Base-by-base conservation (phyloP, 1,140 invertebrate genomes). In the Trichonephila clavipes region DNA sequence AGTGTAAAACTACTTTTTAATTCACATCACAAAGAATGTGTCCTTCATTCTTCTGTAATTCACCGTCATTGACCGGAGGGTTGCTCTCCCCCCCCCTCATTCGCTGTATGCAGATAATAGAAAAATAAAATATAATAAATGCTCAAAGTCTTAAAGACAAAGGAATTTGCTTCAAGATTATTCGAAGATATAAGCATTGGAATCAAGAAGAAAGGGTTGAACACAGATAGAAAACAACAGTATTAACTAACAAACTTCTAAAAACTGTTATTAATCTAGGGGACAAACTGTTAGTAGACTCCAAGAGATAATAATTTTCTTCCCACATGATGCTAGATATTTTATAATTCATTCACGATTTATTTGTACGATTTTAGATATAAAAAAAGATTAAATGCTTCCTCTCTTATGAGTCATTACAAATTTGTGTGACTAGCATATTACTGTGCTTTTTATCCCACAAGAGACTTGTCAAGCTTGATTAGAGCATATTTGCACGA, bases 11-110 rank as follows among this genome's bases (percentile, higher is more conserved):
- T 59, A 28, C 83, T 85, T 21, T 85, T 85, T 85, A 24, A 85
- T 85, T 85, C 83, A 85, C 44, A 59, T 85, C 83, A 85, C 83
- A 61, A 85, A 59, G 72, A 59, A 59, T 82, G 14, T 59, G 58
- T 85, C 51, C 83, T 59, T 44, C 82, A 85, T 59, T 77, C 72
- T 77, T 85, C 44, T 59, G 59, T 85, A 61, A 85, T 59, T 61
- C 83, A 28, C 40, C 83, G 34, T 85, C 83, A 85, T 10, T 58
- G 44, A 34, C 44, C 51, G 12, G 51, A 59, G 24, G 51, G 10
- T n/a, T 59, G 19, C 12, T 34, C 51, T 14, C 21, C 24, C 18
- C 4, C n/a, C n/a, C 24, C 28, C 21, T 16, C 12, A 40, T 77
- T 77, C 72, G 6, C 51, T 14, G n/a, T 28, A 69, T 34, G 28